Conservation (phyloP, 2,797 vertebrate genomes). For the Clamator glandarius region DNA sequence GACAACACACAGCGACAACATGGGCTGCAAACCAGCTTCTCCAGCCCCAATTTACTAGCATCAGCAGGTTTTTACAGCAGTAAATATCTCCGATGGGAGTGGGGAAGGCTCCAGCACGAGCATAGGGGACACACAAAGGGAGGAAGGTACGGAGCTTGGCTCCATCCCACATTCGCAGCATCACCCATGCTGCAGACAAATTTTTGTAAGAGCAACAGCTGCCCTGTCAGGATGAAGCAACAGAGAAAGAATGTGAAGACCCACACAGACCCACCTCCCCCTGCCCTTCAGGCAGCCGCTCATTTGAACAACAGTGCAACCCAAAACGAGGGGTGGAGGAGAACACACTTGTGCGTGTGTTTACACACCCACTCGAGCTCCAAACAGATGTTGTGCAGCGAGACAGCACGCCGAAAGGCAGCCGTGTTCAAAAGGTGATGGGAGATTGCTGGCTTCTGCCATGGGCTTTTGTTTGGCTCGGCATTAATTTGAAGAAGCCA, state of each 20-base stretch:
- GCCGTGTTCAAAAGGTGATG: background rate
- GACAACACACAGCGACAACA: fast-evolving
- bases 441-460: background rate
- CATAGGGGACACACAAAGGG: fast-evolving
- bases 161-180: background rate
- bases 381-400: background rate
- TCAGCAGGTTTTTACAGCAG: background rate
- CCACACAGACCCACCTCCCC: background rate
- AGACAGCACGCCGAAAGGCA: background rate
- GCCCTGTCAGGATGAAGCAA: background rate
- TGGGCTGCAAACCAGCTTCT: background rate
- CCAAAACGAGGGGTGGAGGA: background rate
- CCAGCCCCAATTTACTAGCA: background rate
- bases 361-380: background rate
- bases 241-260: background rate
- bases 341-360: fast-evolving
- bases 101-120: background rate
- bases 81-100: background rate
- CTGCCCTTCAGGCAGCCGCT: background rate
- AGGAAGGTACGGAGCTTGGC: background rate
- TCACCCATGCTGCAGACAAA: fast-evolving
- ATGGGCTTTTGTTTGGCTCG: background rate
- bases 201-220: background rate
- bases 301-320: background rate
- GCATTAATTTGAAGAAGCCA: background rate